Conservation (phyloP, 2,888 invertebrate genomes). For the Hypomecis atomaria region DNA sequence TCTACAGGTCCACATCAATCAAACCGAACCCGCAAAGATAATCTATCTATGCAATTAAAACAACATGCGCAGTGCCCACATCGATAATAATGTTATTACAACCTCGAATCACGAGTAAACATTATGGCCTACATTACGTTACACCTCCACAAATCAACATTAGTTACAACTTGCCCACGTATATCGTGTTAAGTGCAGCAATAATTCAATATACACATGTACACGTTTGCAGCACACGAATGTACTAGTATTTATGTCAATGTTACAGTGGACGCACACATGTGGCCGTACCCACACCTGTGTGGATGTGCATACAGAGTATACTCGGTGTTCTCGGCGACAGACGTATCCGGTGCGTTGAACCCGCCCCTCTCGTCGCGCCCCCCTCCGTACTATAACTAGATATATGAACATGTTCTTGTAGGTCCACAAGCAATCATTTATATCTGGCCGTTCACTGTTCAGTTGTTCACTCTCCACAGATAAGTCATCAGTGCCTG, state of each 20-base stretch:
- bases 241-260: slow-evolving; percentile 79
- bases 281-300: slow-evolving; percentile 63
- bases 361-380: slow-evolving; percentile 68
- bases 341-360: slow-evolving; percentile 83
- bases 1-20: slow-evolving; percentile 38
- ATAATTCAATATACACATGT: slow-evolving; percentile 63
- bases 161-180: slow-evolving; percentile 54
- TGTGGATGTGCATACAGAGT: slow-evolving; percentile 57
- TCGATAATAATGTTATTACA: slow-evolving; percentile 54
- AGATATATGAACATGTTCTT: slow-evolving; percentile 28
- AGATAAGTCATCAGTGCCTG: slow-evolving; percentile 22
- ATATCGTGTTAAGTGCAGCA: slow-evolving; percentile 63
- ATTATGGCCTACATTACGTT: slow-evolving; percentile 71
- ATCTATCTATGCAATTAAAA: slow-evolving; percentile 62
- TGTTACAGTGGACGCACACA: slow-evolving; percentile 70
- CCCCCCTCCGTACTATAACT: slow-evolving; percentile 39
- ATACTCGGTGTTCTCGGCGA: slow-evolving; percentile 65
- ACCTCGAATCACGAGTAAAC: slow-evolving; percentile 70
- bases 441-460: slow-evolving; percentile 17
- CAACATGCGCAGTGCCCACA: slow-evolving; percentile 49
- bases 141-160: slow-evolving; percentile 65
- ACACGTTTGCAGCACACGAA: slow-evolving; percentile 53
- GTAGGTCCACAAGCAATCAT: slow-evolving; percentile 16
- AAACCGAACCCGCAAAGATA: slow-evolving; percentile 40
- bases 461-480: slow-evolving; percentile 15